These are phyloP conservation scores for Lordiphosa andalusiaca DNA, from an alignment of 2,888 invertebrate genomes.

Conservation along the genomic window DNA sequence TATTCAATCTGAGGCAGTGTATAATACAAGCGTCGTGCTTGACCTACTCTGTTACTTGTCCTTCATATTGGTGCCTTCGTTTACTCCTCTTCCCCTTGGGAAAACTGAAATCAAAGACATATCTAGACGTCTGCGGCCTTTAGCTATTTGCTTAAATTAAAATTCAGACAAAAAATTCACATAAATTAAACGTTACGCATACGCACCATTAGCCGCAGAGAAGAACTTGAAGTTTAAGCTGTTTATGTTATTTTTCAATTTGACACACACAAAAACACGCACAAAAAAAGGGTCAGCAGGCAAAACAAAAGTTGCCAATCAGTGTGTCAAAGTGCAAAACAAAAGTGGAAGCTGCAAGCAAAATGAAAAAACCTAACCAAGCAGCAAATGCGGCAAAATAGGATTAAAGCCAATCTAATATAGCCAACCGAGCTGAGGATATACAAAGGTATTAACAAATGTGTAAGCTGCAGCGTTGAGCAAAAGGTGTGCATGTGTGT, in stretches of 20 bases:
- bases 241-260: conserved; percentile 60
- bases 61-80: neutral
- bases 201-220: conserved; percentile 24
- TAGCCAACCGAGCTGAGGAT: conserved; percentile 39
- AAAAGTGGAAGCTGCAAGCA: conserved; percentile 18
- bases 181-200: conserved; percentile 42
- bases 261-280: conserved; percentile 6
- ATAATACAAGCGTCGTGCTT: too few species aligned
- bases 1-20: too few species aligned
- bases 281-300: conserved; percentile 22
- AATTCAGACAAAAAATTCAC: conserved; percentile 15
- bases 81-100: neutral
- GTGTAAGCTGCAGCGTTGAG: conserved; percentile 34
- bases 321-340: conserved; percentile 64
- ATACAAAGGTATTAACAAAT: conserved; percentile 63
- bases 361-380: conserved; percentile 66
- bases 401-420: conserved; percentile 71
- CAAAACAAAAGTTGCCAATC: conserved; percentile 53
- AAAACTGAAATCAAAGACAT: conserved; percentile 4
- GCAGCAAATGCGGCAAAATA: conserved; percentile 70
- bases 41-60: neutral
- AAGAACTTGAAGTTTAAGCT: conserved; percentile 36
- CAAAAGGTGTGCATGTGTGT: conserved; percentile 31
- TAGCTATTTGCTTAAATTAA: conserved; percentile 35
- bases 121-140: conserved; percentile 49